Percentiles rank a stretch among this genome's conserved stretches.
Evolutionary conservation across 2,113 vertebrate species (phyloP).

Genomic region (Tricholaema leucomelas): DNA sequence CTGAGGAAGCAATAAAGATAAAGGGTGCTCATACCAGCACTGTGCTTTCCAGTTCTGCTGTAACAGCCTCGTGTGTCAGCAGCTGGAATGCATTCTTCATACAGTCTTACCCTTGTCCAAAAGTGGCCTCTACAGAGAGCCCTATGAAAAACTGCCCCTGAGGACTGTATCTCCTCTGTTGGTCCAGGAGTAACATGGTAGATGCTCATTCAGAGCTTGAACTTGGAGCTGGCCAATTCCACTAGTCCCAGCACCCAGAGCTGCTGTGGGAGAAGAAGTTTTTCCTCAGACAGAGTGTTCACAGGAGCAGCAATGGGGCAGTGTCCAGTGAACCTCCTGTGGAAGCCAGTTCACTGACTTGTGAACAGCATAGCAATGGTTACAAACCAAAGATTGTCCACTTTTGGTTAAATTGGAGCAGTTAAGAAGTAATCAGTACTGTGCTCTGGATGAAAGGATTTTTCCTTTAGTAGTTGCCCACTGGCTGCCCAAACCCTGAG

Average conservation of each 20-base stretch:
- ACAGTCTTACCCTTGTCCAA: neutral
- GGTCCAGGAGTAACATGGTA: too few relatives aligned
- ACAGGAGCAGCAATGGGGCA: neutral
- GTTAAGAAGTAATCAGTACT: constrained; percentile 27
- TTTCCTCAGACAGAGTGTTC: neutral
- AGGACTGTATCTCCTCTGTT: neutral
- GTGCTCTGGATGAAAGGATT: constrained; percentile 23
- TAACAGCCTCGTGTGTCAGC: fast-evolving
- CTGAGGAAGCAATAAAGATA: neutral
- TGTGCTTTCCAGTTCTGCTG: neutral
- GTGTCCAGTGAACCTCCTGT: neutral
- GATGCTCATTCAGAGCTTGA: neutral
- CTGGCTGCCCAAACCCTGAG: neutral
- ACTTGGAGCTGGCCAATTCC: neutral
- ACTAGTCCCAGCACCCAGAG: neutral
- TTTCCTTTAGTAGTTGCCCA: constrained; percentile 10
- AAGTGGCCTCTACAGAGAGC: neutral
- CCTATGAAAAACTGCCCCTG: neutral
- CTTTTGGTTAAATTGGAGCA: neutral
- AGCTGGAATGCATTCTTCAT: neutral
- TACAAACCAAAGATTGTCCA: constrained; percentile 9
- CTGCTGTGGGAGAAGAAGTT: neutral
- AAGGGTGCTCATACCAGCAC: neutral
- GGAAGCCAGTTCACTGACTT: neutral
- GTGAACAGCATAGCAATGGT: neutral